These are phyloP conservation scores for Bostrychus sinensis DNA, from an alignment of 2,113 vertebrate genomes.

Conservation along the genomic window DNA sequence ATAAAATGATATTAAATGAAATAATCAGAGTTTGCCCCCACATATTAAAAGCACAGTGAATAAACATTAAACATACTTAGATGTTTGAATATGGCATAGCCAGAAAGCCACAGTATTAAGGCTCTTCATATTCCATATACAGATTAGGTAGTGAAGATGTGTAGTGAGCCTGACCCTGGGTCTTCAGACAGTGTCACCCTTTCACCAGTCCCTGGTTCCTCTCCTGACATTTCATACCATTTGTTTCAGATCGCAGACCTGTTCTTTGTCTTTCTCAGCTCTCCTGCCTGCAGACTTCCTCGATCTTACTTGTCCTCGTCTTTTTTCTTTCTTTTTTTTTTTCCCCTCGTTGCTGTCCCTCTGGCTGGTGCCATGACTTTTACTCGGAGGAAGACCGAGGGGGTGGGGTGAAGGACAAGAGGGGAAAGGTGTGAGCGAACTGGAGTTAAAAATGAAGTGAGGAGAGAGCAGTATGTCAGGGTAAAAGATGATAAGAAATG, in stretches of 20 bases:
- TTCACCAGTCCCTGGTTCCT: constrained; percentile 4
- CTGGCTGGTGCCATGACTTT: constrained; percentile 15
- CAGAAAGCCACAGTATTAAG: too few relatives aligned
- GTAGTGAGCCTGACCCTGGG: constrained; percentile 13
- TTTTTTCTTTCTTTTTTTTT: constrained; percentile 30
- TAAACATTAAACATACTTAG: too few relatives aligned
- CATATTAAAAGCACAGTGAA: too few relatives aligned
- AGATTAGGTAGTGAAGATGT: not conserved
- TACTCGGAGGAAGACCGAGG: constrained; percentile 8
- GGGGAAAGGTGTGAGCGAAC: constrained; percentile 19
- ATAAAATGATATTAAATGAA: too few relatives aligned
- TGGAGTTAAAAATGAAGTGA: constrained; percentile 8
- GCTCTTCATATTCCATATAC: too few relatives aligned
- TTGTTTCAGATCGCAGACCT: constrained; percentile 34
- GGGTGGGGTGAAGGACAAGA: constrained; percentile 30
- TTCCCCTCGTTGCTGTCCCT: constrained; percentile 43
- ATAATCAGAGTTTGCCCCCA: too few relatives aligned
- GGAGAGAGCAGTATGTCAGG: constrained; percentile 34
- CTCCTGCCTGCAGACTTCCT: constrained; percentile 31
- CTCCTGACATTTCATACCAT: constrained; percentile 33
- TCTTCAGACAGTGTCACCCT: not conserved
- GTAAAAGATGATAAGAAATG: constrained; percentile 35
- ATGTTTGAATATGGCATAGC: too few relatives aligned
- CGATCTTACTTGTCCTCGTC: constrained; percentile 18
- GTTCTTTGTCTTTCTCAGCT: constrained; percentile 29